Percentiles rank a stretch among this genome's conserved stretches.
These are phyloP conservation scores for Perdita meconis DNA, from an alignment of 2,888 invertebrate species.

Conservation along the genomic window DNA sequence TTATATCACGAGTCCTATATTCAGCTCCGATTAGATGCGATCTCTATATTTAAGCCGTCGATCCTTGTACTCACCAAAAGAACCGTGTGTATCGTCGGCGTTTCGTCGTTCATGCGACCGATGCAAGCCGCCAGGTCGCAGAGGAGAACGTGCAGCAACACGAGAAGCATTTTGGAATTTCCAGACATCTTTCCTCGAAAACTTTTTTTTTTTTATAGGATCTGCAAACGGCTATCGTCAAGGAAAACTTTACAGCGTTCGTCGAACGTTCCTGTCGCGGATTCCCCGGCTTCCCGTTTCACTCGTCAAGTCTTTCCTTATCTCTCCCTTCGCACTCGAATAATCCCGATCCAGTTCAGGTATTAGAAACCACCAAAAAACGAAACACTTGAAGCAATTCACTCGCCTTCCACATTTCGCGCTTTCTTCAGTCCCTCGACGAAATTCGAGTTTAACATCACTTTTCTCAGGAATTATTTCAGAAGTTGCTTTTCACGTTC, in stretches of 20 bases:
- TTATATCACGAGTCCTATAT: neutral
- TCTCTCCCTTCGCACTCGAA: too few species aligned
- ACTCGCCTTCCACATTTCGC: constrained; percentile 4
- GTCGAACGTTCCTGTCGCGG: neutral
- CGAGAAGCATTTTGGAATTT: neutral
- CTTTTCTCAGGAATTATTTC: too few species aligned
- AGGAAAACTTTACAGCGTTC: constrained; percentile 17
- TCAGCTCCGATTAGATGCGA: neutral
- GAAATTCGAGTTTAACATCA: too few species aligned
- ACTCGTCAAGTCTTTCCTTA: neutral
- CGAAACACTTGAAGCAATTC: neutral
- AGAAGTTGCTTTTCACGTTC: too few species aligned
- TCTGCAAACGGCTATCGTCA: neutral
- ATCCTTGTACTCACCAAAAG: constrained; percentile 47
- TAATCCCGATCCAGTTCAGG: neutral
- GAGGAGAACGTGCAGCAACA: constrained; percentile 22
- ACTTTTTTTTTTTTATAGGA: neutral
- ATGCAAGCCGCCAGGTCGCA: constrained; percentile 21
- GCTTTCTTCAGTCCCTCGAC: neutral
- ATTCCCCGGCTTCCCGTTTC: neutral
- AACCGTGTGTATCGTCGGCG: constrained; percentile 37
- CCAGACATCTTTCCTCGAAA: constrained; percentile 33
- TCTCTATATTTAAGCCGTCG: too few species aligned
- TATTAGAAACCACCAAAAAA: neutral
- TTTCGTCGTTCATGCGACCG: neutral